These are phyloP conservation scores for Acanthosoma haemorrhoidale DNA, from an alignment of 2,888 invertebrate species.

Conservation along the genomic window DNA sequence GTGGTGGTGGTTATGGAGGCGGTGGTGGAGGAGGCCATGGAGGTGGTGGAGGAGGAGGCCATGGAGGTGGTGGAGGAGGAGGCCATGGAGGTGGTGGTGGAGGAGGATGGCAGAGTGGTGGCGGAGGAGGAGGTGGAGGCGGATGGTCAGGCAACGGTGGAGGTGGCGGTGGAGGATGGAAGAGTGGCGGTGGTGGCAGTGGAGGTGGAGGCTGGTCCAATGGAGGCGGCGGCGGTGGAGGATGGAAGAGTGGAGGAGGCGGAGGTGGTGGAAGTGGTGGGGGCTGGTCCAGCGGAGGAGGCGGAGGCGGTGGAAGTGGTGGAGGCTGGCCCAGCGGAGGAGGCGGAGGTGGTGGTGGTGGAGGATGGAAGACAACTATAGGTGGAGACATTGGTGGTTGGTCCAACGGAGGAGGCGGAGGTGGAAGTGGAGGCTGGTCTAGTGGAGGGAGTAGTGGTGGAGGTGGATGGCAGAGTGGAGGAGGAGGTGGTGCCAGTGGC, in stretches of 20 bases:
- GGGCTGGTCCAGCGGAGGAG: background rate
- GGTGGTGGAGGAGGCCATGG: background rate
- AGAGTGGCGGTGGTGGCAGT: background rate
- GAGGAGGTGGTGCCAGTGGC: background rate
- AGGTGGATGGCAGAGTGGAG: conserved; percentile 16
- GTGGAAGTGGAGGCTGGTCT: background rate
- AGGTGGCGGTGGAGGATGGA: background rate
- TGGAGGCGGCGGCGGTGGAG: background rate
- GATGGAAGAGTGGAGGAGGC: background rate
- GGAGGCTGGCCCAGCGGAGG: background rate
- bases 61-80: conserved; percentile 16
- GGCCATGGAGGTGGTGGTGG: conserved; percentile 11
- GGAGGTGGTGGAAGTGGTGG: background rate
- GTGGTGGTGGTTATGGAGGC: background rate
- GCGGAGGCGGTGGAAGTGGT: conserved; percentile 4
- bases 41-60: background rate
- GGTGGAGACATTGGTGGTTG: background rate
- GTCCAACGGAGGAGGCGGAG: background rate
- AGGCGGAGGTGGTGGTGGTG: conserved; percentile 6
- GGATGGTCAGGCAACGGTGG: background rate
- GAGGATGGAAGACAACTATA: background rate
- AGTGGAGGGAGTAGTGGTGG: background rate
- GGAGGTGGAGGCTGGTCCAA: background rate
- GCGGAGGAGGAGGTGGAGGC: background rate
- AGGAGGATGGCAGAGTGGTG: background rate